Evolutionary conservation across 2,888 invertebrate genomes (phyloP).

Genomic region (Acrocera orbiculus): DNA sequence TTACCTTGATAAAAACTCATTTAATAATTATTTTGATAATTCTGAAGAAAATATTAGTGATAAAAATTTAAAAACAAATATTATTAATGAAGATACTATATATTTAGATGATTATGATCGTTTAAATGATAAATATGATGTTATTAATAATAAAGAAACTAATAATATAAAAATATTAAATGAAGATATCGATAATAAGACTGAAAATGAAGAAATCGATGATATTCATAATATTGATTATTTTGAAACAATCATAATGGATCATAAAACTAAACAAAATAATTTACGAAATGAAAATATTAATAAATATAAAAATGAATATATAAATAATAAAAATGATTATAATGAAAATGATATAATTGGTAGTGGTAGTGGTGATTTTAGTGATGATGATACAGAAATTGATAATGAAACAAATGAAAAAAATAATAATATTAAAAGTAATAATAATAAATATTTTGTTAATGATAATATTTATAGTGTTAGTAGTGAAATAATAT

Average conservation of each 20-base stretch:
- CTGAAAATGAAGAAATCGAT: conserved; percentile 3
- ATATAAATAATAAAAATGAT: conserved; percentile 7
- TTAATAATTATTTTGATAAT: no score
- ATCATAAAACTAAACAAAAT: conserved; percentile 2
- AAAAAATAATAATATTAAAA: neutral
- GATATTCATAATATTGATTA: conserved; percentile 8
- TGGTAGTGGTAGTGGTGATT: conserved; percentile 17
- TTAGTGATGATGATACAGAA: conserved; percentile 10
- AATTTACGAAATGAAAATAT: neutral
- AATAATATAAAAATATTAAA: neutral
- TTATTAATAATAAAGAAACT: conserved; percentile 3
- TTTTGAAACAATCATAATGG: conserved; percentile 9
- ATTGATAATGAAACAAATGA: neutral
- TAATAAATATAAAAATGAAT: neutral
- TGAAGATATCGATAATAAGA: neutral
- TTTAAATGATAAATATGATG: conserved; percentile 10
- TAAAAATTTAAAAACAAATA: conserved; percentile 5
- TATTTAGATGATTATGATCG: conserved; percentile 18
- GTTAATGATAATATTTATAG: conserved; percentile 9
- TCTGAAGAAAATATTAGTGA: neutral
- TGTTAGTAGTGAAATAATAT: conserved; percentile 12
- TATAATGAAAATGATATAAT: conserved; percentile 10
- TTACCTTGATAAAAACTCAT: no score
- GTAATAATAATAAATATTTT: neutral
- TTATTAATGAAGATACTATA: conserved; percentile 13